phyloP scores from a whole-genome alignment of 2,888 invertebrate species.

The Agonopterix alstromeriana region DNA sequence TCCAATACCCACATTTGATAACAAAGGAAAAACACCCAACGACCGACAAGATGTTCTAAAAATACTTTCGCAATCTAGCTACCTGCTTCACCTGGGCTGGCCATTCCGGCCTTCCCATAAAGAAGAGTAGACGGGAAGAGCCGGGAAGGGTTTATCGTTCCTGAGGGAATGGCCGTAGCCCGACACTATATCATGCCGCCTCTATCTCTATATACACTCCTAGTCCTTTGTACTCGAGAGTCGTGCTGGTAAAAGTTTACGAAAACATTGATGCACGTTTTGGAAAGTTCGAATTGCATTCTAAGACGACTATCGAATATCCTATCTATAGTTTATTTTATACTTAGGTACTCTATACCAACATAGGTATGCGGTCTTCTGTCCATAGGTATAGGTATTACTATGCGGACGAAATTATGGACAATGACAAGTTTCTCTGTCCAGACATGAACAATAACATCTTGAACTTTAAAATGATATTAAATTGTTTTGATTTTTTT shows the following conservation, averaged over 20 bases:
- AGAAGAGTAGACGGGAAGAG: conserved; percentile 73
- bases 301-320: too few species aligned
- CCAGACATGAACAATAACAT: too few species aligned
- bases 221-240: conserved; percentile 47
- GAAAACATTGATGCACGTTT: conserved; percentile 28
- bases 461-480: too few species aligned
- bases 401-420: too few species aligned
- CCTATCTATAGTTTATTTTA: too few species aligned
- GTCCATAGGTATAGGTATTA: too few species aligned
- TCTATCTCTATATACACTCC: conserved; percentile 59
- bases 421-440: too few species aligned
- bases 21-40: conserved; percentile 72
- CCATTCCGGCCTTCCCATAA: conserved; percentile 74
- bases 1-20: conserved; percentile 65
- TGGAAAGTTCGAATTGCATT: not conserved
- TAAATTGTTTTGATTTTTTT: too few species aligned
- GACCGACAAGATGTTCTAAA: conserved; percentile 73
- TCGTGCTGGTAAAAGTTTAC: conserved; percentile 41
- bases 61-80: conserved; percentile 73
- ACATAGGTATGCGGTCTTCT: too few species aligned
- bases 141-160: conserved; percentile 73
- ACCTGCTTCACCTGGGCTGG: conserved; percentile 72
- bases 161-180: conserved; percentile 68
- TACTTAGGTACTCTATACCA: too few species aligned
- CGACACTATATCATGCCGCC: conserved; percentile 73